These are phyloP conservation scores for Halcyon badia DNA, from an alignment of 2,797 vertebrate genomes.

Conservation along the genomic window DNA sequence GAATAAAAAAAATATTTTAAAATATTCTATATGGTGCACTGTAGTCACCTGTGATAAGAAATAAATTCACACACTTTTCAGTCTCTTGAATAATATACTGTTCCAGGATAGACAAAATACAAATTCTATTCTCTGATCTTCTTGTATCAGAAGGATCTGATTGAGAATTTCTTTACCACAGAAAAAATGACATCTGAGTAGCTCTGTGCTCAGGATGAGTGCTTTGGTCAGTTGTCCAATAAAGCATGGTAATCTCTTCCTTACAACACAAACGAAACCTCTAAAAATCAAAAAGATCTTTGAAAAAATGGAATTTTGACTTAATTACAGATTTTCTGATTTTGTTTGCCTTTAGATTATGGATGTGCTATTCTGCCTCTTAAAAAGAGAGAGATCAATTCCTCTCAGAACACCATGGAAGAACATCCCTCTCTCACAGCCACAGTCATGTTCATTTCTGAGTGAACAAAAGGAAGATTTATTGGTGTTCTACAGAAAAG, in stretches of 20 bases:
- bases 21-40: not conserved
- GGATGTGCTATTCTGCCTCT: not conserved
- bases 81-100: not conserved
- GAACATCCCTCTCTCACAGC: not conserved
- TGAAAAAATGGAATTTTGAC: not conserved
- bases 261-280: not conserved
- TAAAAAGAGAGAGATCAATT: not conserved
- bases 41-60: not conserved
- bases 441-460: not conserved
- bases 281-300: not conserved
- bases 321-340: not conserved
- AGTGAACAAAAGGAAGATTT: constrained; percentile 53
- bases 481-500: not conserved
- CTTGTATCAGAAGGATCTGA: not conserved
- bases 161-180: not conserved
- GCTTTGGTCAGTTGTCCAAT: not conserved
- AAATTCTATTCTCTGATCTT: not conserved
- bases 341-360: not conserved
- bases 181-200: not conserved
- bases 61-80: not conserved
- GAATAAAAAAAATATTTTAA: not conserved
- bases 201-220: not conserved
- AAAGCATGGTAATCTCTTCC: not conserved
- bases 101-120: not conserved
- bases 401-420: not conserved